Evolutionary conservation across 2,113 vertebrate genomes (phyloP), one percentile per base, ranked within the genome.

Genomic region (Hemichromis elongatus): DNA sequence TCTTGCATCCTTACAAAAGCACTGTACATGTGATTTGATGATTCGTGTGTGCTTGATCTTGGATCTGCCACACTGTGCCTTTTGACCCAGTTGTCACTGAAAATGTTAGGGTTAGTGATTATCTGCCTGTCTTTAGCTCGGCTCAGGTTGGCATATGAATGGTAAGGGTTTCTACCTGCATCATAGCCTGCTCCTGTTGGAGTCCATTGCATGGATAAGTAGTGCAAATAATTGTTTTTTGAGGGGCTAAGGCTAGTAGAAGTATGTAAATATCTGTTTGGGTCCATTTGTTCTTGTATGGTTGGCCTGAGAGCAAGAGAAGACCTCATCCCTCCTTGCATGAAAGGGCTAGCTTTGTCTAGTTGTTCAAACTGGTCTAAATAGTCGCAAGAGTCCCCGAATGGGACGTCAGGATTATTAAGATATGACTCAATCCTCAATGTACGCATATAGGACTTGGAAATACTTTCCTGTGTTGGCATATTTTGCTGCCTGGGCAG

Each of bases 361-460:
- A 90, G 90, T 63, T 79, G 21, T n/a, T 99, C 98, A 4, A 95
- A 95, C 52, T 95, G 91, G 47, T 97, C 96, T 61, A 95, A 85
- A 86, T 95, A 93, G 56, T 97, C 96, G 14, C 93, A 94, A 10
- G 95, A 96, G 52, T 97, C 94, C 26, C 94, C 94, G 1, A 86
- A 90, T 3, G 95, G 93, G 28, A 86, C 87, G 28, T 98, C 98
- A 1, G 95, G 89, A 1, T 96, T 97, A 52, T 98, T 97, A 86
- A 99, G 96, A 85, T 99, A 99, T 0, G 97, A 97, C 73, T 99
- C 97, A 37, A 99, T 98, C 88, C 98, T 93, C 97, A 95, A 97
- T 86, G 97, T 97, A 10, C 97, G 97, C 8, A 99, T 95, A 90
- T 97, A 98, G 0, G 97, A 97, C 81, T 97, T 99, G 0, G 97